Conservation (phyloP, 2,113 vertebrate species). For the Psittacus erithacus region DNA sequence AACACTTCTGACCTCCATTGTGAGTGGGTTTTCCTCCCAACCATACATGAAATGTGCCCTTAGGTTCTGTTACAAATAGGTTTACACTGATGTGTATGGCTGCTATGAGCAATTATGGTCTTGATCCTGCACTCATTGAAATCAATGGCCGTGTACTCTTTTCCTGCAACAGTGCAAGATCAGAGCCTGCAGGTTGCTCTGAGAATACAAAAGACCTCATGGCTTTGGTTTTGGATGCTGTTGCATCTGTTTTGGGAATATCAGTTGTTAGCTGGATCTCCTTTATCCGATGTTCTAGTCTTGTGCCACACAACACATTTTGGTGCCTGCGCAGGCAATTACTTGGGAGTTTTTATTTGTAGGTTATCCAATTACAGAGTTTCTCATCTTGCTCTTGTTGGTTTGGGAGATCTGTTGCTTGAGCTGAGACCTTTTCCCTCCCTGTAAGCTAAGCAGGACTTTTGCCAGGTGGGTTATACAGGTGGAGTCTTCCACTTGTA, state of each 20-base stretch:
- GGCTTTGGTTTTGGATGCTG: neutral
- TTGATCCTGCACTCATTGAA: slow-evolving; percentile 56
- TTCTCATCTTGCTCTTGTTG: neutral
- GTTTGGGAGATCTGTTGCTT: neutral
- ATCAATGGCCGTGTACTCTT: slow-evolving; percentile 29
- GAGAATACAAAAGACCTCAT: neutral
- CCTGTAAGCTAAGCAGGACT: neutral
- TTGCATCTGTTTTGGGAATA: neutral
- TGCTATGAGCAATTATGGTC: slow-evolving; percentile 55
- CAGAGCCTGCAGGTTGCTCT: neutral
- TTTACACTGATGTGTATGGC: slow-evolving; percentile 56
- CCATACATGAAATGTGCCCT: slow-evolving; percentile 65
- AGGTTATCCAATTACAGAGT: neutral
- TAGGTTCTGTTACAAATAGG: slow-evolving; percentile 62
- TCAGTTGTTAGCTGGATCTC: rapidly evolving
- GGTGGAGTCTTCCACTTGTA: neutral
- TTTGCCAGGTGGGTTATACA: neutral
- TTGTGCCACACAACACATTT: neutral
- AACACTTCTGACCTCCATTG: slow-evolving; percentile 59
- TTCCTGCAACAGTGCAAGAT: neutral
- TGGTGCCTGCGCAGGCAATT: neutral
- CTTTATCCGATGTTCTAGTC: neutral
- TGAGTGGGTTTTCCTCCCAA: slow-evolving; percentile 61
- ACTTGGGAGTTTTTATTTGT: neutral
- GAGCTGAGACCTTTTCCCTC: neutral